A percentile compares a stretch with the other conserved stretches of the same genome.
Evolutionary conservation across 2,113 vertebrate species (phyloP).

Genomic region (Mixornis gularis): DNA sequence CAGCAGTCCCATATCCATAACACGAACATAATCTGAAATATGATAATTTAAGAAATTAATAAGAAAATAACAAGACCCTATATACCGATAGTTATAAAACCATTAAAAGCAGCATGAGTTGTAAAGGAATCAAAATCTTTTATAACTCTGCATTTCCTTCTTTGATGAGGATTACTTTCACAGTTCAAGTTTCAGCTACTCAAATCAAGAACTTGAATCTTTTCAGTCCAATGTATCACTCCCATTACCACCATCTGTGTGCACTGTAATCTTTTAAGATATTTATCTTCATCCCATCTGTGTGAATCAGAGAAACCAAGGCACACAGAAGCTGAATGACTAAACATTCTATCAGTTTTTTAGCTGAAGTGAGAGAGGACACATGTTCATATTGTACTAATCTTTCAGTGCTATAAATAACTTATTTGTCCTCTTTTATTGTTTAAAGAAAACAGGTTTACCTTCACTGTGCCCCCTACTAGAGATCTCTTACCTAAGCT

Average conservation of each 20-base stretch:
- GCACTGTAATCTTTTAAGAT: neutral
- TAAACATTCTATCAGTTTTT: neutral
- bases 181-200: neutral
- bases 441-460: neutral
- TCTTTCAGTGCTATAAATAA: neutral
- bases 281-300: neutral
- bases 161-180: neutral
- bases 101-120: neutral
- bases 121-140: neutral
- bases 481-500: neutral
- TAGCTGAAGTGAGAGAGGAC: neutral
- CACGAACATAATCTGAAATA: constrained; percentile 90
- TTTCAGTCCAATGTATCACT: neutral
- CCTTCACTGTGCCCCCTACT: neutral
- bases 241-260: neutral
- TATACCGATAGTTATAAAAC: neutral
- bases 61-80: neutral
- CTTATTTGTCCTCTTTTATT: neutral
- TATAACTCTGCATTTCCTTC: neutral
- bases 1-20: constrained; percentile 94
- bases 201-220: neutral
- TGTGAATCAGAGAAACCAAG: neutral
- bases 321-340: neutral
- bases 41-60: neutral
- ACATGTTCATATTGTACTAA: neutral